Evolutionary conservation across 2,888 invertebrate genomes (phyloP).

Genomic region (Caenorhabditis panamensis): DNA sequence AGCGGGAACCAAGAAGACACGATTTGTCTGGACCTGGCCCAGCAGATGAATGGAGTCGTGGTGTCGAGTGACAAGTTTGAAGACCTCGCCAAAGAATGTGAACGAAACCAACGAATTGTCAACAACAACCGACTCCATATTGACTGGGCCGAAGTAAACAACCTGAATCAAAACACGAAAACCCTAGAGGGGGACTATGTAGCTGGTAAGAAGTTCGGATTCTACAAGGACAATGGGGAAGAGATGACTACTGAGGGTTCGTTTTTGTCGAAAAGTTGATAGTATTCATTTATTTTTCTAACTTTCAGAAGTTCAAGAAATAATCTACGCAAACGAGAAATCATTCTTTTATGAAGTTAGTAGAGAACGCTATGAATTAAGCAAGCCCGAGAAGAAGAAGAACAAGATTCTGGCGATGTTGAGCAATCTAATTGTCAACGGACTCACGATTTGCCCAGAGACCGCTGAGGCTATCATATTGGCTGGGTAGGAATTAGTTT

Average conservation of each 20-base stretch:
- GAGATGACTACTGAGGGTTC: slow-evolving; percentile 2
- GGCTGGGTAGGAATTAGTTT: no score
- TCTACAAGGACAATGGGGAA: neutral
- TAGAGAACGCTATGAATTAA: no score
- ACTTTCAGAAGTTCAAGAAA: no score
- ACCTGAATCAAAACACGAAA: neutral
- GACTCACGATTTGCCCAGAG: no score
- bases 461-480: no score
- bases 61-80: slow-evolving; percentile 34
- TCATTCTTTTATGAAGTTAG: no score
- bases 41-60: slow-evolving; percentile 51
- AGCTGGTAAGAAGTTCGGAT: slow-evolving; percentile 20
- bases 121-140: slow-evolving; percentile 24
- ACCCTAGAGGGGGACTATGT: slow-evolving; percentile 14
- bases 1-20: slow-evolving; percentile 43
- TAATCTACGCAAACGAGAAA: no score
- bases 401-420: no score
- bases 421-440: no score
- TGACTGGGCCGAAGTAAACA: slow-evolving; percentile 8
- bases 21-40: slow-evolving; percentile 43
- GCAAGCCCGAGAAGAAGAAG: no score
- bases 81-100: slow-evolving; percentile 13
- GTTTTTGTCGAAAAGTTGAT: no score
- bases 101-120: slow-evolving; percentile 14
- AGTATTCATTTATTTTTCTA: no score